phyloP scores from a whole-genome alignment of 2,888 invertebrate species.

The Meloe dianella region DNA sequence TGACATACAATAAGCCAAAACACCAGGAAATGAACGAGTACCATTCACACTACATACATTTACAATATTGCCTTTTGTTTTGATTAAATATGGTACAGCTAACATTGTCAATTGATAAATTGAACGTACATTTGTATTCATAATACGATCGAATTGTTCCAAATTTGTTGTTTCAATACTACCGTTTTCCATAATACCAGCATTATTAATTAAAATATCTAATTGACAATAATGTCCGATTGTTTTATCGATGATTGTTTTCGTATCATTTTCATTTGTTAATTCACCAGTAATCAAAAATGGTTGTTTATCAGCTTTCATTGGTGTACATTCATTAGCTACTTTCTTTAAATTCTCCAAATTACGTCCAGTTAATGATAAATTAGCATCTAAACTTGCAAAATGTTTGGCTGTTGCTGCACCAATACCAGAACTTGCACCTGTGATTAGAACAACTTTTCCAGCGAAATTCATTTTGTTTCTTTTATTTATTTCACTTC shows the following conservation, averaged over 20 bases:
- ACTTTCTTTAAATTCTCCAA: conserved; percentile 70
- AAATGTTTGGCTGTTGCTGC: conserved; percentile 80
- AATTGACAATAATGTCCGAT: conserved; percentile 76
- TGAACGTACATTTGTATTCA: conserved; percentile 88
- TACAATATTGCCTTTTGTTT: conserved; percentile 88
- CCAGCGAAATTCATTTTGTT: conserved; percentile 64
- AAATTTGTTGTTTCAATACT: conserved; percentile 82
- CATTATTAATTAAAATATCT: conserved; percentile 89
- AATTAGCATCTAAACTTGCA: conserved; percentile 74
- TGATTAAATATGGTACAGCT: conserved; percentile 83
- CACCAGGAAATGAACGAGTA: conserved; percentile 85
- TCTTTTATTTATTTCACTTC: background rate
- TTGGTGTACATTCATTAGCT: conserved; percentile 50
- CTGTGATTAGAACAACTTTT: conserved; percentile 78
- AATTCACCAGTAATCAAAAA: conserved; percentile 26
- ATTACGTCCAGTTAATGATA: conserved; percentile 78
- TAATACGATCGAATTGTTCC: conserved; percentile 86
- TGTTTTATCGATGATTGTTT: conserved; percentile 60
- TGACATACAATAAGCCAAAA: conserved; percentile 90
- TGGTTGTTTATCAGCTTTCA: background rate
- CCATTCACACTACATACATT: conserved; percentile 97
- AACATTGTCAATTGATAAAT: conserved; percentile 84
- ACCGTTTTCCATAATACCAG: conserved; percentile 64
- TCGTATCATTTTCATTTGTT: conserved; percentile 27
- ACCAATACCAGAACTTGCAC: conserved; percentile 87